A percentile compares a stretch with the other conserved stretches of the same genome.
Evolutionary conservation across 2,888 invertebrate genomes (phyloP).

Genomic region (Diplolepis rosae): DNA sequence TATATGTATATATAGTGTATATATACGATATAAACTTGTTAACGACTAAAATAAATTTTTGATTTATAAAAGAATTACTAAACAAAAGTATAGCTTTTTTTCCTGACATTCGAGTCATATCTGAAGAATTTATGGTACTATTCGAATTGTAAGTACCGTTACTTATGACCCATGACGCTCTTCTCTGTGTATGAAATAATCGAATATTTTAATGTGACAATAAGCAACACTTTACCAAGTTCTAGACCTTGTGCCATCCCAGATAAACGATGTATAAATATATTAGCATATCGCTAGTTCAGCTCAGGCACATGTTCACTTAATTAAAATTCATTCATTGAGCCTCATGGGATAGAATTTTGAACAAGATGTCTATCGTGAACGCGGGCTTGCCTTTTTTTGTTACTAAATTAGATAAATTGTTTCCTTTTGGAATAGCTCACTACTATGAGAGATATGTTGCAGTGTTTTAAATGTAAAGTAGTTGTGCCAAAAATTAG

Average conservation of each 20-base stretch:
- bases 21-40: constrained; percentile 39
- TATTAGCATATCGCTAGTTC: constrained; percentile 15
- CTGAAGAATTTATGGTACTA: constrained; percentile 11
- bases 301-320: constrained; percentile 1
- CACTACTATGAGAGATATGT: no score
- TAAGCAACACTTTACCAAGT: constrained; percentile 24
- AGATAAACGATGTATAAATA: neutral
- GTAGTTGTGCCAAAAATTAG: no score
- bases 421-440: no score
- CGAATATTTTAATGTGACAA: constrained; percentile 30
- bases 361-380: neutral
- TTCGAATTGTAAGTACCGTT: constrained; percentile 3
- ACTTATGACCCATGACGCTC: neutral
- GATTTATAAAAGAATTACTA: constrained; percentile 43
- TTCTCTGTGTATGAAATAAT: constrained; percentile 1
- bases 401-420: no score
- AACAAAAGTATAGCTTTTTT: constrained; percentile 3
- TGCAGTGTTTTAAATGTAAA: no score
- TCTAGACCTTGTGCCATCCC: neutral
- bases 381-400: no score
- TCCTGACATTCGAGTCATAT: constrained; percentile 30
- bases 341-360: neutral
- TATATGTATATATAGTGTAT: neutral
- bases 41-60: constrained; percentile 49
- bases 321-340: constrained; percentile 17